Percentiles rank a stretch among this genome's conserved stretches.
Conservation (phyloP, 2,113 vertebrate species). For the Tauraco erythrolophus region DNA sequence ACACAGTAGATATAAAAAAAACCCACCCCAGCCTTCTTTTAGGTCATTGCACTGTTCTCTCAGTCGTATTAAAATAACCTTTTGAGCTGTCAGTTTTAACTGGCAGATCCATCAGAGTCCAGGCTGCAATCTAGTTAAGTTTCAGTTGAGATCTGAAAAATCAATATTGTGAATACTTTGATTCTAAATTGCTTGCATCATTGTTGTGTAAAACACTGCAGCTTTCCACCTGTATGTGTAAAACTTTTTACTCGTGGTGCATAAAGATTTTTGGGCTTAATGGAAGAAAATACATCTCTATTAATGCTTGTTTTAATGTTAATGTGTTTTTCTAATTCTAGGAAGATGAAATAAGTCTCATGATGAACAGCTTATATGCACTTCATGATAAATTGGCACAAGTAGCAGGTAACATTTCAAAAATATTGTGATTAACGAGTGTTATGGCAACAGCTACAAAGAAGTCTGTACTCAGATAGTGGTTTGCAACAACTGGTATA, state of each 20-base stretch:
- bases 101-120: neutral
- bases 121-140: neutral
- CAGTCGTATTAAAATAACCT: neutral
- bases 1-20: neutral
- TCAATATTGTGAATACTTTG: neutral
- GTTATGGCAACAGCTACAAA: neutral
- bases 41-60: neutral
- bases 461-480: neutral
- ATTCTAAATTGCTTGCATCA: neutral
- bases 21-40: neutral
- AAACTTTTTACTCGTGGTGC: neutral
- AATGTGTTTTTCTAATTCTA: slow-evolving; percentile 71
- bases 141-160: neutral
- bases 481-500: neutral
- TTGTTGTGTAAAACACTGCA: neutral
- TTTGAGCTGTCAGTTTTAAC: neutral
- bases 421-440: neutral
- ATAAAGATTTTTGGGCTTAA: neutral
- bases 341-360: slow-evolving; percentile 79
- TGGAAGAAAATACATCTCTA: neutral
- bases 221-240: neutral
- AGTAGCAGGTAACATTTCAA: slow-evolving; percentile 86
- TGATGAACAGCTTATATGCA: slow-evolving; percentile 90
- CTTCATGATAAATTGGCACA: slow-evolving; percentile 93
- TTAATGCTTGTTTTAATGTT: neutral